Evolutionary conservation across 1,140 invertebrate species (phyloP), one percentile per base, ranked within the genome.

Genomic region (Laodelphax striatellus): DNA sequence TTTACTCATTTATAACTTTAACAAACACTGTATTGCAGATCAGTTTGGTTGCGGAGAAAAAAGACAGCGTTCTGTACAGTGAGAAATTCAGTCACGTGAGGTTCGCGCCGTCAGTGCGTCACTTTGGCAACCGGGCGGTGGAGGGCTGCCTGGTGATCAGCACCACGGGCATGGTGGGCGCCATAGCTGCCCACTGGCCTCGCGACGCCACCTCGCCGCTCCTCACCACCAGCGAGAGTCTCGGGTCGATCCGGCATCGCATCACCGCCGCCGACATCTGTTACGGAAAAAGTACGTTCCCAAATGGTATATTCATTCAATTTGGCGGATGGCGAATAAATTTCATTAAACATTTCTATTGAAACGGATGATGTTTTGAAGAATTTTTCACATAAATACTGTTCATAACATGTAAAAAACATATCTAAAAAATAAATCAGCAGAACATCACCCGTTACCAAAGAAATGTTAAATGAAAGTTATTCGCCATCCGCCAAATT

Each of bases 81-180:
- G 94, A 96, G 43, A 94, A 93, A 71, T 93, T 94, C 69, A 83
- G 82, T 65, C 77, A 88, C 69, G 69, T 85, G 13, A 79, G 84
- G 57, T 86, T 88, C 68, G 79, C 81, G 11, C 88, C 92, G 52
- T 90, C 90, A 0, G 81, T 95, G 0, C 82, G 86, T 68, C 85
- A 90, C 65, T 94, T 94, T 75, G 94, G 91, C 1, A 87, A 89
- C 21, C 81, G 85, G 63, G 82, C 90, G 8, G 76, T 84, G 17
- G 88, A 88, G 69, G 93, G 94, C 0, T 89, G 83, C 66, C 71
- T 92, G 31, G 76, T 91, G 24, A 79, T 96, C 19, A 90, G 90
- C 2, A 83, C 86, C 0, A 92, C 90, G 10, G 93, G 92, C 1
- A 67, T 96, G 75, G 75, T 94, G 21, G 85, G 83, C 1, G 80